Conservation (phyloP, 2,797 vertebrate genomes). For the Halcyon badia region DNA sequence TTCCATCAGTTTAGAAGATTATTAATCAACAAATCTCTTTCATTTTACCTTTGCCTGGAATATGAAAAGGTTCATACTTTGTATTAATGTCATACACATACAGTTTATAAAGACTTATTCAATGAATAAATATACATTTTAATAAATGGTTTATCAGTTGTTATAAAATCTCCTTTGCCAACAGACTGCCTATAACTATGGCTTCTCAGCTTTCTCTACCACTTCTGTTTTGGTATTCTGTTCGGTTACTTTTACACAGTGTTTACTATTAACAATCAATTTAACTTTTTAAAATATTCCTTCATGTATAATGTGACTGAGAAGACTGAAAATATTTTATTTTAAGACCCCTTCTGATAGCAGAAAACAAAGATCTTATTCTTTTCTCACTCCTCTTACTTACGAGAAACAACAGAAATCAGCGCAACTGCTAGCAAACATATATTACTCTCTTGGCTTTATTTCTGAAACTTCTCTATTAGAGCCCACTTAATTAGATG, state of each 20-base stretch:
- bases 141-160: background rate
- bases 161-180: background rate
- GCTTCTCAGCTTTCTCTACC: background rate
- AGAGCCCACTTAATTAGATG: constrained; percentile 70
- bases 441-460: constrained; percentile 51
- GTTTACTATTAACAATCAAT: background rate
- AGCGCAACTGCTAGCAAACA: constrained; percentile 38
- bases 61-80: constrained; percentile 5
- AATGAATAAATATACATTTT: background rate
- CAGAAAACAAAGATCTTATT: background rate
- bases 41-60: constrained; percentile 36
- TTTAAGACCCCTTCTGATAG: constrained; percentile 15
- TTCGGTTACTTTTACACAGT: background rate
- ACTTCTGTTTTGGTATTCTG: background rate
- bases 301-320: background rate
- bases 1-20: constrained; percentile 46
- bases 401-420: constrained; percentile 57
- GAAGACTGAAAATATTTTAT: constrained; percentile 4
- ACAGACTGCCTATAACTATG: background rate
- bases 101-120: background rate
- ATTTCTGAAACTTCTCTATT: constrained; percentile 63
- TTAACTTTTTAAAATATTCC: background rate
- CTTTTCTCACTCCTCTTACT: constrained; percentile 24
- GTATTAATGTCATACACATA: background rate
- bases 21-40: constrained; percentile 59